Base-by-base conservation (phyloP, 1,140 invertebrate genomes). In the Mercenaria mercenaria region DNA sequence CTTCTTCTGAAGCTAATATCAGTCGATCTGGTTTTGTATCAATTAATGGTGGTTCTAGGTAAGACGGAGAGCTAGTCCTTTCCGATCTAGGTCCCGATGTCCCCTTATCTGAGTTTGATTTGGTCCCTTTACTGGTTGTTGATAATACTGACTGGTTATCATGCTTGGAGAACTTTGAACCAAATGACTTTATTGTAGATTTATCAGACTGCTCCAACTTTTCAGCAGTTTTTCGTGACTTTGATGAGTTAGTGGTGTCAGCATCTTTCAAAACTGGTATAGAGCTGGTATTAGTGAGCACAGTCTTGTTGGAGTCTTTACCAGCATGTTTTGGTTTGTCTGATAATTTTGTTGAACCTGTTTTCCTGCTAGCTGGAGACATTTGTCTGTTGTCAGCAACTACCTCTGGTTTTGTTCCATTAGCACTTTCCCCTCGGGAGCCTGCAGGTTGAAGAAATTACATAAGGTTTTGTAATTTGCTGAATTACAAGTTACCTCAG, bases 1-100 rank as follows among this genome's bases (percentile, higher is more conserved):
- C 93, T 77, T 96, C 95, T 10, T 93, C 91, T n/a, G 94, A 94
- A 18, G 87, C 64, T 13, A 94, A 64, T 1, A 95, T 89, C 77
- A 93, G 87, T 37, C 87, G 77, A 69, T 95, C 94, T n/a, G 89
- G 90, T 59, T 92, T 87, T 6, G 91, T 74, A 82, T 95, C 94
- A 13, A 76, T 56, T 0, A 92, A 88, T 29, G 95, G 95, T 13
- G 91, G 91, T 72, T 93, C 91, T n/a, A 72, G 39, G 67, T 18
- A 72, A 6, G 69, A 39, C 74, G 89, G 91, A 13, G 94, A 87
- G 39, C 52, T 64, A n/a, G 82, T 47, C 26, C 34, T 26, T 59
- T 90, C 59, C 56, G 69, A 64, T 67, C 59, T 67, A 20, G 29
- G 43, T 15, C 80, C 29, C 4, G 80, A 39, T 23, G 50, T 37